Evolutionary conservation across 2,888 invertebrate species (phyloP), one percentile per base, ranked within the genome.

Genomic region (Drosophila neoperkinsi): DNA sequence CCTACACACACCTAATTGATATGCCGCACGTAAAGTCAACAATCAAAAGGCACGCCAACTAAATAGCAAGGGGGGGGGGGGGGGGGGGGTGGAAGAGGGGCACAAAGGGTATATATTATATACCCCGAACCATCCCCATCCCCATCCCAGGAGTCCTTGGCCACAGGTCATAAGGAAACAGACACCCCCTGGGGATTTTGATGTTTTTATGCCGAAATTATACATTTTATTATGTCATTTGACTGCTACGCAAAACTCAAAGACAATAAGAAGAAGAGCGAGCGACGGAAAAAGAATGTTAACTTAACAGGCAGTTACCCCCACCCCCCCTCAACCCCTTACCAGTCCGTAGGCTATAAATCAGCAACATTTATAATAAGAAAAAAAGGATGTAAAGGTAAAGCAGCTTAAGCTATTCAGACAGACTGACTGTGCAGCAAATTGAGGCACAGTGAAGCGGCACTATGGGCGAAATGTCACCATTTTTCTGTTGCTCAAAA

Each of bases 151-250:
- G 34, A 11, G 38, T 21, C 51, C 34, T 57, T 57, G 21, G 52
- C 38, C 38, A 36, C 57, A 36, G 55, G 46, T 28, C 18, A 25
- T 55, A 52, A 58, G 30, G 16, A 21, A 50, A 36, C 51, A 43
- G 51, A 81, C 75, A 73, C 75, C 73, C 85, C 84, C 81, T 18
- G 66, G 74, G 88, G 85, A 84, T 70, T 88, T 81, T 30, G 46
- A 46, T 61, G 59, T 81, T 85, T 88, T 84, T 85, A 88, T 88
- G 86, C 70, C 68, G 76, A 88, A 84, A 88, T 85, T 86, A 86
- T 88, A 83, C 81, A 81, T 88, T 86, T 85, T 88, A 85, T 88
- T 78, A 86, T 88, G 86, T 82, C 81, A 83, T 74, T 85, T 82
- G 74, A 77, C 82, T 73, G 81, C 74, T 74, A 72, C 68, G 77